Evolutionary conservation across 2,888 invertebrate genomes (phyloP).

Genomic region (Calliopum simillimum): DNA sequence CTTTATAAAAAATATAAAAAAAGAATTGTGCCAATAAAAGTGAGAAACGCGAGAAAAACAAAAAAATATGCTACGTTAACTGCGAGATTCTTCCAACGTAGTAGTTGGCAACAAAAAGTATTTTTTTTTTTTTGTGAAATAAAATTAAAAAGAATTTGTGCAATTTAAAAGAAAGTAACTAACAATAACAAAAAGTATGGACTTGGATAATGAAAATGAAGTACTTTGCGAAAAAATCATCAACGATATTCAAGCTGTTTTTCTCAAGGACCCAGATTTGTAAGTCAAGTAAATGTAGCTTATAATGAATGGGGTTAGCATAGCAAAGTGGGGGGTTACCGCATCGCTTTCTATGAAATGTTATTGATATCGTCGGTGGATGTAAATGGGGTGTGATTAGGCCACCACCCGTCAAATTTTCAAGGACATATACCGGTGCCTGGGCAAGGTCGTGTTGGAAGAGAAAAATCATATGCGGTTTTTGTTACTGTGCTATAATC

Average conservation of each 20-base stretch:
- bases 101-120: slow-evolving; percentile 2
- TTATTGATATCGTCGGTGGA: not conserved
- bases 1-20: not conserved
- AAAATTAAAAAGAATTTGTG: slow-evolving; percentile 5
- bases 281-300: slow-evolving; percentile 69
- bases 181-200: slow-evolving; percentile 34
- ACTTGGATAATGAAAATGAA: slow-evolving; percentile 69
- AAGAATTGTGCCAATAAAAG: slow-evolving; percentile 1
- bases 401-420: too few relatives aligned
- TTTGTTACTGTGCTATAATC: not conserved
- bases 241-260: slow-evolving; percentile 79
- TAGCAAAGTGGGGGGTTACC: too few relatives aligned
- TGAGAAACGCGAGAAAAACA: not conserved
- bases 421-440: not conserved
- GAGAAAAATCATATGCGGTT: not conserved
- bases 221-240: slow-evolving; percentile 86
- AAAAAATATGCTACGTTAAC: not conserved
- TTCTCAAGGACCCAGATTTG: slow-evolving; percentile 82
- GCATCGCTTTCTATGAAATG: not conserved
- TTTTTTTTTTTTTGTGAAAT: too few relatives aligned
- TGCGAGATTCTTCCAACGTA: not conserved
- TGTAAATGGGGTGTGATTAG: not conserved
- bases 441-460: not conserved
- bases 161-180: not conserved
- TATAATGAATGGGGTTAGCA: not conserved